Conservation (phyloP, 2,113 vertebrate genomes). For the Blennius ocellaris region DNA sequence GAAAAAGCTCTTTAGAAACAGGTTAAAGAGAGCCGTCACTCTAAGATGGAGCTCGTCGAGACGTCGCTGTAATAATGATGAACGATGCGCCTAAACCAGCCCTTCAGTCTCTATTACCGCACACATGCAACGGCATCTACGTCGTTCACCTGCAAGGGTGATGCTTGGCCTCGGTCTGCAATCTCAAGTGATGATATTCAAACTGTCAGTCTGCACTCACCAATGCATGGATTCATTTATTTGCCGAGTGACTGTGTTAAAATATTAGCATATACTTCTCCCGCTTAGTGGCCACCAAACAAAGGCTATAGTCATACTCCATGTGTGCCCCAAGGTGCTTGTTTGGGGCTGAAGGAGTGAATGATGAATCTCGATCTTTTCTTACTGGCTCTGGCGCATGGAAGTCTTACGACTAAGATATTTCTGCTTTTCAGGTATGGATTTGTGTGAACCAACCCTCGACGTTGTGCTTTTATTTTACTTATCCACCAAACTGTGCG, state of each 20-base stretch:
- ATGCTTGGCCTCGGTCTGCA: conserved; percentile 50
- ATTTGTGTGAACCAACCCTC: no score
- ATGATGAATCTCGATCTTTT: conserved; percentile 5
- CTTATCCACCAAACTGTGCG: no score
- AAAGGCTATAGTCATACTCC: conserved; percentile 40
- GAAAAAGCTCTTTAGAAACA: conserved; percentile 64
- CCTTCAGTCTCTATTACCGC: conserved; percentile 46
- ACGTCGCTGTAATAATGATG: conserved; percentile 56
- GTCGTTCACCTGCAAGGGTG: conserved; percentile 30
- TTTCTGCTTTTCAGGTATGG: background rate
- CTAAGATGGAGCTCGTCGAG: conserved; percentile 35
- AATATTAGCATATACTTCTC: conserved; percentile 58
- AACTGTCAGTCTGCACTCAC: conserved; percentile 51
- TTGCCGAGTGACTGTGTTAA: conserved; percentile 41
- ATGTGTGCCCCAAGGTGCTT: conserved; percentile 14
- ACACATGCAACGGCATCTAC: conserved; percentile 24
- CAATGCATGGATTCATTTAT: conserved; percentile 63
- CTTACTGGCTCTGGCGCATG: background rate
- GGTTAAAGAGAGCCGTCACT: conserved; percentile 60
- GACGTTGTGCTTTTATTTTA: no score
- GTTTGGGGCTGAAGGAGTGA: conserved; percentile 2
- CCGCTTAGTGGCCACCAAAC: conserved; percentile 42
- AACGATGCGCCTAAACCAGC: conserved; percentile 48
- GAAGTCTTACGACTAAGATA: background rate
- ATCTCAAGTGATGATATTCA: conserved; percentile 61